These are phyloP conservation scores for Corvus cornix DNA, from an alignment of 2,113 vertebrate genomes.

Conservation along the genomic window DNA sequence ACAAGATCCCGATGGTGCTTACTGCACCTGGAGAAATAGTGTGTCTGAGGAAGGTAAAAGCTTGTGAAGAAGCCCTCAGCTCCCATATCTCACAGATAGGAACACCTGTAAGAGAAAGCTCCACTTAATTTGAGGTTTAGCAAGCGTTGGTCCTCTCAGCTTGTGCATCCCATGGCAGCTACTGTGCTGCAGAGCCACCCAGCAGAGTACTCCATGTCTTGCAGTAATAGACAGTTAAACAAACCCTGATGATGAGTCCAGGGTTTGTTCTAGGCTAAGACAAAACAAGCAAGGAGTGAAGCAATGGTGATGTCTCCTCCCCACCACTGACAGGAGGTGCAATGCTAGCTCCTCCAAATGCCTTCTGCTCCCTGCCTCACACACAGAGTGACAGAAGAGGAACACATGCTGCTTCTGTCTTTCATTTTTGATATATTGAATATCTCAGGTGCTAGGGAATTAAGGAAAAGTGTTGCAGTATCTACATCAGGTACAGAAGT, in stretches of 20 bases:
- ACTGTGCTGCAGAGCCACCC: neutral
- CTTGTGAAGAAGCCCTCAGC: neutral
- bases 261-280: neutral
- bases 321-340: neutral
- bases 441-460: neutral
- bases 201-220: neutral
- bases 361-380: neutral
- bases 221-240: neutral
- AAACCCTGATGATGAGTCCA: neutral
- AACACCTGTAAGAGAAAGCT: neutral
- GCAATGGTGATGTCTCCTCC: neutral
- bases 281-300: neutral
- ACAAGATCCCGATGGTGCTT: neutral
- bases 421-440: neutral
- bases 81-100: neutral
- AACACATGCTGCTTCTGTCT: neutral
- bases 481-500: neutral
- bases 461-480: neutral
- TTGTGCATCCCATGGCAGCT: neutral
- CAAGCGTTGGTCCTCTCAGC: neutral
- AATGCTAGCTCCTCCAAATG: neutral
- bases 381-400: neutral
- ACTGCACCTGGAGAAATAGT: neutral
- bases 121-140: neutral
- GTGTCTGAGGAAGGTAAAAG: neutral